Base-by-base conservation (phyloP, 2,797 vertebrate species). In the Botia kubotai region DNA sequence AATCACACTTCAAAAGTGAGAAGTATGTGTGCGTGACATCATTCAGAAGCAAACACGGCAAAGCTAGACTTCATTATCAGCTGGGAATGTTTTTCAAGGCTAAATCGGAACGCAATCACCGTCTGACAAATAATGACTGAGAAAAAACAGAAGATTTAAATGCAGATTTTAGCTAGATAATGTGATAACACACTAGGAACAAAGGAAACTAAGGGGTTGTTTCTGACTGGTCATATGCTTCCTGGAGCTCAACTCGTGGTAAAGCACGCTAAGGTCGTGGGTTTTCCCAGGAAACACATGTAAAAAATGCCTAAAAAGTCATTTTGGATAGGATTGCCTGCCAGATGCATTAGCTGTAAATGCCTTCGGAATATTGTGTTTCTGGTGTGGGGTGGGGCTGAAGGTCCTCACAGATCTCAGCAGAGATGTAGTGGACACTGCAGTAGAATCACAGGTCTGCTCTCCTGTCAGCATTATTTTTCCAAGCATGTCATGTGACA, bases 391-490 rank as follows among this genome's bases (percentile, higher is more conserved):
- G 17, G 26, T 48, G 68, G 46, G 73, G 36, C 39, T 62, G 36
- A 50, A 39, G 66, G 33, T 55, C 53, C 19, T 65, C 46, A 4
- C 19, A 3, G 75, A 29, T 60, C 43, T 67, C 53, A 67, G 72
- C 65, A 67, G 67, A 75, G 74, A 6, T 83, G 76, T 62, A 70
- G 68, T 69, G 16, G 19, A 39, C 53, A 57, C 63, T 68, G 81
- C 69, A 39, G 79, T 70, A 67, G 67, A 65, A 39, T 21, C 50
- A 6, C 66, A 57, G 11, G 36, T 29, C 72, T 7, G 52, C 58
- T 76, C 60, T 80, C 70, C 65, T 69, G 23, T 84, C 86, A 84
- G 83, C 83, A 80, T 21, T 83, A 75, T 83, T 75, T 73, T 29
- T 58, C 58, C 52, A 53, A 69, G 72, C 77, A 79, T 62, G 73